Evolutionary conservation across 1,140 invertebrate genomes (phyloP).

Genomic region (Acyrthosiphon pisum): DNA sequence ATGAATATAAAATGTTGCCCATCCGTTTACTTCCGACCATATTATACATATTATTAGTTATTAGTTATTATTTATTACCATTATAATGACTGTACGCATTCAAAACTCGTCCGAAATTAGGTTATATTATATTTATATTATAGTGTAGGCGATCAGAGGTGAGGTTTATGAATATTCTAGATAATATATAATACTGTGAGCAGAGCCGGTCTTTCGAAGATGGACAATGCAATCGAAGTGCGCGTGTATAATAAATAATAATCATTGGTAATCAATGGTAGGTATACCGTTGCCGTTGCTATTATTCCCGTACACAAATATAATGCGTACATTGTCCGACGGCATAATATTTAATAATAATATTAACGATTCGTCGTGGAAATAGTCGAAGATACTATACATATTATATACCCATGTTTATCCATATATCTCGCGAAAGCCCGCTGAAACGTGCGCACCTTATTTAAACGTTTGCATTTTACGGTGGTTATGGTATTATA

Average conservation of each 20-base stretch:
- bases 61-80: not conserved
- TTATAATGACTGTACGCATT: not conserved
- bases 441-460: not conserved
- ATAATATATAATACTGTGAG: too few species aligned
- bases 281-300: not conserved
- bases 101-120: not conserved
- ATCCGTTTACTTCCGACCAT: not conserved
- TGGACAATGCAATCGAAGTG: not conserved
- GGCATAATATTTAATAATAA: not conserved
- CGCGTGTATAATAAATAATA: not conserved
- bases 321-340: not conserved
- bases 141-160: not conserved
- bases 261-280: not conserved
- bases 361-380: not conserved
- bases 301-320: not conserved
- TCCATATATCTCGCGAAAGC: not conserved
- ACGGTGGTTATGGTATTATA: conserved; percentile 11
- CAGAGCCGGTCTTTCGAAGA: not conserved
- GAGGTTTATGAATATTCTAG: not conserved
- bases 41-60: not conserved
- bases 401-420: not conserved
- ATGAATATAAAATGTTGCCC: not conserved
- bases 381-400: not conserved
- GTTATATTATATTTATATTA: not conserved
- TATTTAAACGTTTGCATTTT: not conserved